Evolutionary conservation across 1,140 invertebrate species (phyloP), one percentile per base, ranked within the genome.

Genomic region (Sycophaga agraensis): DNA sequence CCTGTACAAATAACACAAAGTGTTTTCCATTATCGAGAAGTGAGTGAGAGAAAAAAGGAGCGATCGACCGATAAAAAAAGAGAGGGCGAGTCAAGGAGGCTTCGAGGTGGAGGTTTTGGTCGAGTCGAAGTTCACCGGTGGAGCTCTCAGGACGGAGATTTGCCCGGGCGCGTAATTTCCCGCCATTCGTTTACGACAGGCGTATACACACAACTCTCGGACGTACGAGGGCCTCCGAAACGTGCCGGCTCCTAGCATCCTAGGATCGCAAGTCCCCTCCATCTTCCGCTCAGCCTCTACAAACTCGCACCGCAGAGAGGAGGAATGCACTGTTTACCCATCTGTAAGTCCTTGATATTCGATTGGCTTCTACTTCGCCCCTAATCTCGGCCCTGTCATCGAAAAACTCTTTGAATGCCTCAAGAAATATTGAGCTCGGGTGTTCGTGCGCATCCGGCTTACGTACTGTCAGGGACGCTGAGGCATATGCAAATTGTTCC

Each of bases 321-420:
- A 0, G 43, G 22, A 31, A 42, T 51, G 35, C 16, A 19, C 24
- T 43, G 48, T 59, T 59, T 59, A 28, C 8, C 22, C 16, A n/a
- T n/a, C 8, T 59, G 24, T 59, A 51, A 59, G 14, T 34, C 48
- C 12, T 50, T 39, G 8, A 59, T 51, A 43, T 59, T 59, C 57
- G 24, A 59, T 51, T 51, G 17, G 26, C 24, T 22, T 21, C 35
- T 21, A n/a, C n/a, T n/a, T n/a, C n/a, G n/a, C n/a, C n/a, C n/a
- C n/a, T n/a, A n/a, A n/a, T n/a, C n/a, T n/a, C n/a, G n/a, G n/a
- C n/a, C n/a, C n/a, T n/a, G n/a, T n/a, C n/a, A n/a, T n/a, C n/a
- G n/a, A n/a, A n/a, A n/a, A n/a, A n/a, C n/a, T n/a, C n/a, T n/a
- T n/a, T n/a, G n/a, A n/a, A n/a, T n/a, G n/a, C n/a, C n/a, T n/a